Evolutionary conservation across 2,888 invertebrate genomes (phyloP).

Genomic region (Ctenicera cuprea): DNA sequence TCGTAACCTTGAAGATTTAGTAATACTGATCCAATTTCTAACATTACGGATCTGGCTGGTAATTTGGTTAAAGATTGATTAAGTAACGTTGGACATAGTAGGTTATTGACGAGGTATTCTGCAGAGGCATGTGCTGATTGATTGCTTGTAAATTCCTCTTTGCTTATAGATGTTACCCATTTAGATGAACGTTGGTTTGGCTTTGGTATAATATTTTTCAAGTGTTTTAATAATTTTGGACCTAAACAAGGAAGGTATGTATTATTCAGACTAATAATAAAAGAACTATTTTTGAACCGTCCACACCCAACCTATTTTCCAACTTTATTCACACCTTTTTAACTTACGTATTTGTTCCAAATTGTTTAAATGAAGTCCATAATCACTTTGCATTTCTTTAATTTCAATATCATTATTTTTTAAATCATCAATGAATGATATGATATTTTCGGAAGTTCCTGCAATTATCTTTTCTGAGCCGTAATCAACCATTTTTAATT

Average conservation of each 20-base stretch:
- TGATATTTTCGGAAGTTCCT: background rate
- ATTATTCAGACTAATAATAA: background rate
- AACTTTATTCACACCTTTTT: too few relatives aligned
- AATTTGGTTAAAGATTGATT: background rate
- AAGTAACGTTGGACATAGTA: constrained; percentile 31
- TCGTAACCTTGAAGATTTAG: background rate
- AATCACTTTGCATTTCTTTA: background rate
- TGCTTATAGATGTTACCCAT: constrained; percentile 86
- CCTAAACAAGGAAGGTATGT: background rate
- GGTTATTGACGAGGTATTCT: constrained; percentile 58
- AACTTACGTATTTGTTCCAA: constrained; percentile 13
- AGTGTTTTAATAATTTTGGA: constrained; percentile 71
- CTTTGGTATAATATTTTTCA: constrained; percentile 78
- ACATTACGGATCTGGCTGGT: background rate
- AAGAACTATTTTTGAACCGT: too few relatives aligned
- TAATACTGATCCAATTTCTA: constrained; percentile 25
- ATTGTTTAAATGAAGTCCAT: background rate
- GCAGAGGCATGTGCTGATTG: constrained; percentile 79
- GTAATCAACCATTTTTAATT: background rate
- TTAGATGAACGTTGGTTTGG: constrained; percentile 81
- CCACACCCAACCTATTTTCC: too few relatives aligned
- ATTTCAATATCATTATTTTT: background rate
- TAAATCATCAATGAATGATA: background rate
- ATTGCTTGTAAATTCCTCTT: background rate
- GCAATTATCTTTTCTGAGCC: background rate